Conservation (phyloP, 2,888 invertebrate genomes). For the Anaspis maculata region DNA sequence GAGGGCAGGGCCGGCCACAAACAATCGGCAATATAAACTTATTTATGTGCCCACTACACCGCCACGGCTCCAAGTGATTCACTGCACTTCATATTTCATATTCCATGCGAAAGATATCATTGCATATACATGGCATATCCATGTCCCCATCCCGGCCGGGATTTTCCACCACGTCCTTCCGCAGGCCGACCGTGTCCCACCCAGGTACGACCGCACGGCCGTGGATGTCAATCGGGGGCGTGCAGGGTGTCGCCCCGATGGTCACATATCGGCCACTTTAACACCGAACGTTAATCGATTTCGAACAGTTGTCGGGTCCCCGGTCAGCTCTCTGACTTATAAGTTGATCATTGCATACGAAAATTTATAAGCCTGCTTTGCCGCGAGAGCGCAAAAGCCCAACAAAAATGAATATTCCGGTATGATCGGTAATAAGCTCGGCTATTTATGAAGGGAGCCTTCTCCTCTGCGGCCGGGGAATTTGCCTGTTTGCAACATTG, state of each 20-base stretch:
- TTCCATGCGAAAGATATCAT: conserved; percentile 20
- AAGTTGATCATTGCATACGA: conserved; percentile 15
- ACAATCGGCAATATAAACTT: conserved; percentile 18
- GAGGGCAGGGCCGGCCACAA: conserved; percentile 19
- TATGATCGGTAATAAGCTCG: conserved; percentile 3
- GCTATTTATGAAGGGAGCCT: conserved; percentile 7
- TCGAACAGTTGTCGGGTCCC: conserved; percentile 23
- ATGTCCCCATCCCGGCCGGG: neutral
- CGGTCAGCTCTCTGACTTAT: conserved; percentile 19
- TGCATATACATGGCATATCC: neutral
- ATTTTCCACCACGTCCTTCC: neutral
- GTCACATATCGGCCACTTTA: too few species aligned
- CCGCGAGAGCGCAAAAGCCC: conserved; percentile 1
- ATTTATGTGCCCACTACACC: conserved; percentile 16
- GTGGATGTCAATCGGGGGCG: neutral
- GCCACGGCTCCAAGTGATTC: conserved; percentile 28
- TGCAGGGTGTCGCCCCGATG: neutral
- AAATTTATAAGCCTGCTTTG: conserved; percentile 16
- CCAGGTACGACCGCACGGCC: too few species aligned
- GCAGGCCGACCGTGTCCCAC: too few species aligned
- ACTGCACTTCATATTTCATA: conserved; percentile 31
- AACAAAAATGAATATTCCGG: conserved; percentile 7
- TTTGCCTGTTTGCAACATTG: too few species aligned
- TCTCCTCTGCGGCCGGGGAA: too few species aligned
- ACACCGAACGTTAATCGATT: conserved; percentile 23